Conservation (phyloP, 2,888 invertebrate genomes). For the Spisula solida region DNA sequence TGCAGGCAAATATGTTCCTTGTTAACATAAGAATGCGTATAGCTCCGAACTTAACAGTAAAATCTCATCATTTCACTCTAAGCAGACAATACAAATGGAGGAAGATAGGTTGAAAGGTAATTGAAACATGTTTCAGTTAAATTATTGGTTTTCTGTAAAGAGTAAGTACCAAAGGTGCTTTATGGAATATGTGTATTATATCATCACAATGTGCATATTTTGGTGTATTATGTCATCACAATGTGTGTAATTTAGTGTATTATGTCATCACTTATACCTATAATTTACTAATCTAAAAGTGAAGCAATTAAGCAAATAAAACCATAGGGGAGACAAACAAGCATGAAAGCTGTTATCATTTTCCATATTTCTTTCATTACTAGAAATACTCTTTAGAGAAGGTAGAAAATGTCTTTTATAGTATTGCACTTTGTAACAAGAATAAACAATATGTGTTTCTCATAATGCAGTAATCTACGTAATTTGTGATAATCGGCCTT, state of each 20-base stretch:
- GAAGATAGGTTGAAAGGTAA: constrained; percentile 1
- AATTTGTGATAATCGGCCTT: constrained; percentile 5
- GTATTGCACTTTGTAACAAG: constrained; percentile 1
- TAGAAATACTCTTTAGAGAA: not conserved
- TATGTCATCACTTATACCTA: not conserved
- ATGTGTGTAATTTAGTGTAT: not conserved
- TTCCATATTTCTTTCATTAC: constrained; percentile 14
- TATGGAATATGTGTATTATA: not conserved
- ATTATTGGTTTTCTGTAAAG: constrained; percentile 20
- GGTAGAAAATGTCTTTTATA: not conserved
- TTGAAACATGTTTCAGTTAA: constrained; percentile 24
- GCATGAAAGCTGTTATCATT: not conserved
- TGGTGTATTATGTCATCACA: no score
- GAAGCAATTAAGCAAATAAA: not conserved
- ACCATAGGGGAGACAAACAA: no score
- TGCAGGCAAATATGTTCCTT: constrained; percentile 37
- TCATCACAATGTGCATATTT: not conserved
- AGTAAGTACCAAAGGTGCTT: not conserved
- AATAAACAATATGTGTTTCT: constrained; percentile 22
- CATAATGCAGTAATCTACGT: not conserved
- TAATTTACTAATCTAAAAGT: not conserved
- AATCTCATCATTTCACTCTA: constrained; percentile 30
- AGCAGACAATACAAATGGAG: constrained; percentile 23
- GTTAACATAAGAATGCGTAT: constrained; percentile 42
- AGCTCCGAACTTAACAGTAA: not conserved